Conservation (phyloP, 1,140 invertebrate species). For the Drosophila aff. region DNA sequence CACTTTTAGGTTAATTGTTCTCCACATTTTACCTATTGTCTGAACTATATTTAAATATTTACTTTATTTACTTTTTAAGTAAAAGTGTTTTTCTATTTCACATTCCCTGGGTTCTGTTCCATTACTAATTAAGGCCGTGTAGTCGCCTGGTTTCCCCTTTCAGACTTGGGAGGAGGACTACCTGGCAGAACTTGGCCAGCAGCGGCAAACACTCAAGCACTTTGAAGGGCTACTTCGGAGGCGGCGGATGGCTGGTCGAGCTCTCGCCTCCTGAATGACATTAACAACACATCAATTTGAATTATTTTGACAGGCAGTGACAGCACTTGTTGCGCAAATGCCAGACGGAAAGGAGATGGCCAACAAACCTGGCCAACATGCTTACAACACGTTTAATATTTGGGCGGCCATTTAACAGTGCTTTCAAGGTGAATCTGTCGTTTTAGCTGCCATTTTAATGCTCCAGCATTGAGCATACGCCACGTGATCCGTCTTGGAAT, state of each 20-base stretch:
- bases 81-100: background rate
- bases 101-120: background rate
- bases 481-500: constrained; percentile 35
- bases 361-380: constrained; percentile 1
- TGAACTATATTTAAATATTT: background rate
- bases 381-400: constrained; percentile 44
- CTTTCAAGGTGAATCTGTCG: constrained; percentile 8
- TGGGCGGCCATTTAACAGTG: constrained; percentile 10
- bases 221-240: constrained; percentile 50
- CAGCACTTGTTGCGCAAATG: constrained; percentile 64
- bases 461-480: constrained; percentile 26
- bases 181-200: constrained; percentile 21
- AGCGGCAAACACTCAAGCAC: constrained; percentile 33
- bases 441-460: constrained; percentile 13
- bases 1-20: background rate
- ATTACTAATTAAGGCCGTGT: constrained; percentile 37
- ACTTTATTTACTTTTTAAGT: background rate
- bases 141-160: constrained; percentile 22
- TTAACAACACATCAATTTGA: constrained; percentile 74
- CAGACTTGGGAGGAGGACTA: background rate
- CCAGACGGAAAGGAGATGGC: constrained; percentile 4
- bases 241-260: constrained; percentile 19
- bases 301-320: constrained; percentile 75
- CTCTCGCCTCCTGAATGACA: constrained; percentile 46
- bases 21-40: background rate